These are phyloP conservation scores for Trididemnum nubilum DNA, from an alignment of 23 tunicate species.

Conservation along the genomic window DNA sequence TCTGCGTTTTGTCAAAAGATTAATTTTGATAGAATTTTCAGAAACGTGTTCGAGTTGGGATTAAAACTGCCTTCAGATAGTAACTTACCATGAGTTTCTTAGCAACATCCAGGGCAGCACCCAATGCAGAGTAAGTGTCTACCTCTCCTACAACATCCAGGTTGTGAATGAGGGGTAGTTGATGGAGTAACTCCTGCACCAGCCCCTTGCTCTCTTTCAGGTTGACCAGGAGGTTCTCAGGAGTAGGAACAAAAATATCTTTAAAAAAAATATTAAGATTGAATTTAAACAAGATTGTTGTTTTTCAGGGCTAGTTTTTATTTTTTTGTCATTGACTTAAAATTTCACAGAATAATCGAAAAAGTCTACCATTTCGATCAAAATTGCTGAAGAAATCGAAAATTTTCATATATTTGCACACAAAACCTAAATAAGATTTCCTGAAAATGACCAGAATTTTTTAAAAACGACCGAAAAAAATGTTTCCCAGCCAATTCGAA, in stretches of 20 bases:
- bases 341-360: not conserved
- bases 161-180: slow-evolving; percentile 75
- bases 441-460: too few species aligned
- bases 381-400: too few species aligned
- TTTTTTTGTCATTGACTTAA: not conserved
- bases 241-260: slow-evolving; percentile 88
- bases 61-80: too few species aligned
- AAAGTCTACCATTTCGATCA: not conserved
- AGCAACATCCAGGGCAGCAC: slow-evolving; percentile 92
- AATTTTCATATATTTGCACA: too few species aligned
- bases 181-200: slow-evolving; percentile 73
- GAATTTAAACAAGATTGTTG: too few species aligned
- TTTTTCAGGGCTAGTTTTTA: too few species aligned
- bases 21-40: too few species aligned
- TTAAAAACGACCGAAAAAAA: too few species aligned
- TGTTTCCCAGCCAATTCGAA: too few species aligned
- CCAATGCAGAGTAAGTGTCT: slow-evolving; percentile 73
- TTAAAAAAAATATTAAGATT: not conserved
- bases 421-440: too few species aligned
- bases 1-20: too few species aligned
- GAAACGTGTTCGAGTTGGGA: too few species aligned
- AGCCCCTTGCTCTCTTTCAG: slow-evolving; percentile 63
- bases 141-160: slow-evolving; percentile 50
- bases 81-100: slow-evolving; percentile 76
- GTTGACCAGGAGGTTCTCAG: slow-evolving; percentile 85